Percentiles rank a stretch among this genome's conserved stretches.
phyloP scores from a whole-genome alignment of 2,888 invertebrate genomes.

The Acleris literana region DNA sequence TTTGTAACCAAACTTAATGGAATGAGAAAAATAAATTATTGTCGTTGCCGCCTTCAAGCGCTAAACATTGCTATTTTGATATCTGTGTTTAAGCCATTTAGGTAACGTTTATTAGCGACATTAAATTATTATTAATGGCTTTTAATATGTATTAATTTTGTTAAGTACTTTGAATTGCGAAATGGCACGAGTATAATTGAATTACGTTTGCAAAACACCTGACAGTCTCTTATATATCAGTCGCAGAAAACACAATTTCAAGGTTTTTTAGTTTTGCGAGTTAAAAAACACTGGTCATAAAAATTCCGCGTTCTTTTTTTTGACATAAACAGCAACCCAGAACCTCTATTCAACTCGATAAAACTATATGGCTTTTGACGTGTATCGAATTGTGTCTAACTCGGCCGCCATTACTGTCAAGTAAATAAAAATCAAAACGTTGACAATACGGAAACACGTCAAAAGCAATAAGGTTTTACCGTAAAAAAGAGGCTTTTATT shows the following conservation, averaged over 20 bases:
- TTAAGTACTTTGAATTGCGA: slow-evolving; percentile 11
- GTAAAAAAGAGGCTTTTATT: too few relatives aligned
- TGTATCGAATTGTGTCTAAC: too few relatives aligned
- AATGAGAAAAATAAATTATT: slow-evolving; percentile 55
- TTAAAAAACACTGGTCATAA: not conserved
- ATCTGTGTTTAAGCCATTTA: slow-evolving; percentile 15
- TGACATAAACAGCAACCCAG: too few relatives aligned
- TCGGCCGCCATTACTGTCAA: too few relatives aligned
- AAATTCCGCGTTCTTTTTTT: too few relatives aligned
- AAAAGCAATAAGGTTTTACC: too few relatives aligned
- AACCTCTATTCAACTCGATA: too few relatives aligned
- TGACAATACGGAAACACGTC: too few relatives aligned
- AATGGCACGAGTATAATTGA: slow-evolving; percentile 15
- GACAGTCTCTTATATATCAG: not conserved
- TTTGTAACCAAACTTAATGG: slow-evolving; percentile 44
- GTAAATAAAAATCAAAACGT: too few relatives aligned
- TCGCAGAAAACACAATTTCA: not conserved
- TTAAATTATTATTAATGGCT: slow-evolving; percentile 1
- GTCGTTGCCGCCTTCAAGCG: slow-evolving; percentile 38
- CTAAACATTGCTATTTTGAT: slow-evolving; percentile 12
- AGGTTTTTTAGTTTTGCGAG: not conserved
- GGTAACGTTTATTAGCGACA: slow-evolving; percentile 31
- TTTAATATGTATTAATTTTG: slow-evolving; percentile 15
- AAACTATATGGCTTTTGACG: too few relatives aligned
- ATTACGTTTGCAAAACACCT: slow-evolving; percentile 4